phyloP scores from a whole-genome alignment of 64 coral and sea anemone species.

The Montipora cactus region DNA sequence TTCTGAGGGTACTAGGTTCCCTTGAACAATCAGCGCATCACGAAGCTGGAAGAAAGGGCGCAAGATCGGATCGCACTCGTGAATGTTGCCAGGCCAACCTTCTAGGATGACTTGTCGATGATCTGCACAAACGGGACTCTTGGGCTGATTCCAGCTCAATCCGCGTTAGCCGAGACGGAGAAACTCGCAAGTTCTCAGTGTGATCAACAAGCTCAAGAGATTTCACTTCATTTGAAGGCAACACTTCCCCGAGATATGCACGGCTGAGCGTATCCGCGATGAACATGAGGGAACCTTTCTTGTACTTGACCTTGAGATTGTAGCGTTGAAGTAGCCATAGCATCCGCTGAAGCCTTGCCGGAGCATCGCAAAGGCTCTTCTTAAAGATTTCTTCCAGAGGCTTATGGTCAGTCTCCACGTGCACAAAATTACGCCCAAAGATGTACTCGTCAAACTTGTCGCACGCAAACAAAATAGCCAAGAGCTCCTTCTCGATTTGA shows the following conservation, averaged over 20 bases:
- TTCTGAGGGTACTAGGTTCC: background rate
- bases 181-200: background rate
- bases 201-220: background rate
- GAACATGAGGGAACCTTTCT: background rate
- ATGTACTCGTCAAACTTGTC: constrained; percentile 8
- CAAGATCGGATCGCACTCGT: background rate
- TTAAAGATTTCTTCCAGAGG: constrained; percentile 15
- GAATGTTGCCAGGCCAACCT: background rate
- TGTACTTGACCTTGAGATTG: background rate
- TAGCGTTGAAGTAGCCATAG: background rate
- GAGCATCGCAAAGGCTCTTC: background rate
- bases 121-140: background rate
- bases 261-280: constrained; percentile 14
- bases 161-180: background rate
- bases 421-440: background rate
- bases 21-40: constrained; percentile 20
- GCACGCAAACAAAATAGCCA: constrained; percentile 23
- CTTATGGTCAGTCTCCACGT: constrained; percentile 10
- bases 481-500: constrained; percentile 18
- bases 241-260: background rate
- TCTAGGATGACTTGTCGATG: background rate
- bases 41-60: constrained; percentile 36
- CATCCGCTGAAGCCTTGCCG: constrained; percentile 6
- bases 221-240: background rate
- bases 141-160: background rate